Base-by-base conservation (phyloP, 2,113 vertebrate genomes). In the Motacilla tschutschensis region DNA sequence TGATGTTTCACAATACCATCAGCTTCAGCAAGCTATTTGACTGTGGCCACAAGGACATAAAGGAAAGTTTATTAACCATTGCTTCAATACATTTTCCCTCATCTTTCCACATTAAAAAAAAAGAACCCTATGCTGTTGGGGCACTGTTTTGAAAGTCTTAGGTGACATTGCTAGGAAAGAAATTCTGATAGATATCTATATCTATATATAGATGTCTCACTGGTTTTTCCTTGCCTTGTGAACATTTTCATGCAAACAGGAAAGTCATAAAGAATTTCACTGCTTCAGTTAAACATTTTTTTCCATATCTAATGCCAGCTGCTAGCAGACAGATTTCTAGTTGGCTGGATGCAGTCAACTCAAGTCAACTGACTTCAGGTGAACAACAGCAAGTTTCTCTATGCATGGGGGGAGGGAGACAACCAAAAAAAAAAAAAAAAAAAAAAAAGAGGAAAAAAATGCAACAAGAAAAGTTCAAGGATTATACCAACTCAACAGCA, bases 381-480 rank as follows among this genome's bases (percentile, higher is more conserved):
- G 14, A 75, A 75, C 60, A 79, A 41, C 16, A 78, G 6, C 25
- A 75, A 48, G 6, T 54, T 63, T 75, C 28, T n/a, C 28, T 65
- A 10, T 14, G 14, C 7, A 19, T 7, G 1, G 4, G 5, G 4
- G 10, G 8, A 19, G 6, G 17, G 5, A 16, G 10, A 36, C 17
- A 50, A 31, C 5, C 5, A 21, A 16, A 33, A 33, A 19, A 8
- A 36, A 25, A 14, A 33, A 33, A 19, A 8, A 36, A 25, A 14
- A 11, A 8, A 58, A 80, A 77, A 28, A 15, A 13, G 7, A 18
- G 4, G 14, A 6, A 47, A 80, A 80, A 77, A 62, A 41, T 11
- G 31, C 17, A 79, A 28, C 8, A 76, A 79, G 26, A 59, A 75
- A 71, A 58, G 10, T 22, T 38, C 29, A 54, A 43, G 9, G 19